Conservation (phyloP, 2,797 vertebrate genomes). For the Orestias chungarensis region DNA sequence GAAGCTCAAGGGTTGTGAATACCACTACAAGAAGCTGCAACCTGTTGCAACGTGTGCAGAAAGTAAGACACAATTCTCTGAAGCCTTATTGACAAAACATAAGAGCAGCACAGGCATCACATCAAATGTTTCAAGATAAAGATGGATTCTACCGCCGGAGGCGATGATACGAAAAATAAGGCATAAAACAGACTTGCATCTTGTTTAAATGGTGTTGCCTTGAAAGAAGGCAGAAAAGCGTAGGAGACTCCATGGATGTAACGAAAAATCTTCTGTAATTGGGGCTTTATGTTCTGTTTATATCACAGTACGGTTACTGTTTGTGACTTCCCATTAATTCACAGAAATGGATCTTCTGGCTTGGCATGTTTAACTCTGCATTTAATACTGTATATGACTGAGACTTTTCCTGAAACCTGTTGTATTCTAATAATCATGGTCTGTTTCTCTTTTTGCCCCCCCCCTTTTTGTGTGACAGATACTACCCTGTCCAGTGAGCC, state of each 20-base stretch:
- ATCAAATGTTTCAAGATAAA: conserved; percentile 59
- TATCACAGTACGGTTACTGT: conserved; percentile 49
- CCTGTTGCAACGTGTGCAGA: conserved; percentile 34
- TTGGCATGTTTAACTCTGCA: conserved; percentile 48
- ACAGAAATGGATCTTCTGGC: conserved; percentile 54
- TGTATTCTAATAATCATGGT: conserved; percentile 52
- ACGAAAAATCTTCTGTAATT: conserved; percentile 49
- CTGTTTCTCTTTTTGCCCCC: conserved; percentile 7
- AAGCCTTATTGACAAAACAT: conserved; percentile 40
- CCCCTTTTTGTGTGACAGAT: conserved; percentile 56
- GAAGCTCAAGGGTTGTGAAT: background rate
- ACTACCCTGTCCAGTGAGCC: conserved; percentile 73
- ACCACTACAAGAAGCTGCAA: background rate
- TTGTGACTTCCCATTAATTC: conserved; percentile 54
- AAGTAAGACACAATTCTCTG: conserved; percentile 35
- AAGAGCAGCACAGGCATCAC: conserved; percentile 55
- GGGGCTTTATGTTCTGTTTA: conserved; percentile 24
- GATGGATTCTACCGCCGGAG: conserved; percentile 64
- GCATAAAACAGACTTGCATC: conserved; percentile 55
- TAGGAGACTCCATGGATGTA: conserved; percentile 37
- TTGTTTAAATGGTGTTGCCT: conserved; percentile 56
- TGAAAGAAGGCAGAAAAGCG: conserved; percentile 69
- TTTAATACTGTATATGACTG: conserved; percentile 38
- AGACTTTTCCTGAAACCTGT: conserved; percentile 44
- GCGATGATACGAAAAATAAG: conserved; percentile 58